These are phyloP conservation scores for Sinodicranocentrus sp. DNA, from an alignment of 2,888 invertebrate species.

Conservation along the genomic window DNA sequence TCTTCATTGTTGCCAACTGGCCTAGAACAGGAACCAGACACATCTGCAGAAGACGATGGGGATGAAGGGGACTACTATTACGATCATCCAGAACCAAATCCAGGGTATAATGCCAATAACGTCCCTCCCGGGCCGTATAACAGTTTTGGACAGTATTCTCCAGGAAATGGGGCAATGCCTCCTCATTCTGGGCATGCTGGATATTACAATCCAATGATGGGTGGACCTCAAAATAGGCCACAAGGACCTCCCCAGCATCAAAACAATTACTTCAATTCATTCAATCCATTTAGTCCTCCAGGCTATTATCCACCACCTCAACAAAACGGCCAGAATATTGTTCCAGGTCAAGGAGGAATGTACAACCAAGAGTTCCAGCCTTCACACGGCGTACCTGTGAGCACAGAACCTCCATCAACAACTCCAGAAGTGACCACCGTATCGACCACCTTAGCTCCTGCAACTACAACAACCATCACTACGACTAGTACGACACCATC, in stretches of 20 bases:
- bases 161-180: conserved; percentile 5
- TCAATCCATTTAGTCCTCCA: conserved; percentile 59
- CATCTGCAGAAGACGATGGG: conserved; percentile 39
- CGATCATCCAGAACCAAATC: conserved; percentile 47
- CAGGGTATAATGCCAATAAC: background rate
- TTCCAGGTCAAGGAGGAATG: conserved; percentile 16
- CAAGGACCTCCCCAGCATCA: conserved; percentile 39
- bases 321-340: background rate
- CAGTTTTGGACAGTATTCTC: conserved; percentile 55
- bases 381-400: conserved; percentile 41
- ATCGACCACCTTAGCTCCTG: conserved; percentile 13
- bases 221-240: conserved; percentile 33
- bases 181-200: conserved; percentile 17
- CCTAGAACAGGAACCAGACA: conserved; percentile 23
- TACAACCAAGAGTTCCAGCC: conserved; percentile 35
- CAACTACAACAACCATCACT: conserved; percentile 24
- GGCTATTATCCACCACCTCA: conserved; percentile 52
- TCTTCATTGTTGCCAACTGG: conserved; percentile 54
- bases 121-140: conserved; percentile 49
- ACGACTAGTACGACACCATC: conserved; percentile 17
- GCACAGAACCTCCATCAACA: conserved; percentile 12
- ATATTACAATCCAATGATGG: conserved; percentile 53
- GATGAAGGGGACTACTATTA: conserved; percentile 63
- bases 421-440: conserved; percentile 5
- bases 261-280: conserved; percentile 52